Evolutionary conservation across 1,140 invertebrate species (phyloP), one percentile per base, ranked within the genome.

Genomic region (Theocolax elegans): DNA sequence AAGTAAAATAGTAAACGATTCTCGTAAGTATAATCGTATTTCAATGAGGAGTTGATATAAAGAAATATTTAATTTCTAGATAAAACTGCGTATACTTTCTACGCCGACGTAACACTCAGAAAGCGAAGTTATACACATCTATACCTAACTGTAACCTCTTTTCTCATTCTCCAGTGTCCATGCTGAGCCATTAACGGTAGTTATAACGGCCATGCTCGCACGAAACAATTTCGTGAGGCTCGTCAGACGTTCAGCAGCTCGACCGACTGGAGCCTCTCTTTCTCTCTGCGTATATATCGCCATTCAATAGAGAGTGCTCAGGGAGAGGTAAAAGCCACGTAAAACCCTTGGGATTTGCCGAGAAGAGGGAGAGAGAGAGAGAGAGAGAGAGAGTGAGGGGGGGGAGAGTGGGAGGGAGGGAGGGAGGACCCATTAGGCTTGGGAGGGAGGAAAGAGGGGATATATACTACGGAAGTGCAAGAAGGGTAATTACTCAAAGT

Each of bases 181-280:
- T 56, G 21, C 21, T 63, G 46, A 74, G 51, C 68, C 66, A 72
- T 75, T 79, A 80, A 80, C 79, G 79, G 79, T 77, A 75, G 71
- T 65, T 48, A 42, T 79, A 79, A 79, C 77, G 76, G 79, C 51
- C 12, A 6, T 0, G 44, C 19, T 2, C 10, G 10, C 58, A 48
- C 40, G 67, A 70, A 76, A 74, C 49, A 73, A 77, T 79, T 76
- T 73, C 48, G 68, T 63, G 56, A 10, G 12, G 29, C 48, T 51
- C 46, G 13, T 7, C 31, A 15, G 15, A 19, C 54, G 21, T 4
- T n/a, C n/a, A n/a, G n/a, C n/a, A n/a, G n/a, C n/a, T n/a, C n/a
- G n/a, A n/a, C n/a, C n/a, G n/a, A n/a, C n/a, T n/a, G n/a, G n/a
- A n/a, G n/a, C n/a, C n/a, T n/a, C n/a, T n/a, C n/a, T n/a, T n/a